phyloP scores from a whole-genome alignment of 2,888 invertebrate species.

The Phengaris alcon region DNA sequence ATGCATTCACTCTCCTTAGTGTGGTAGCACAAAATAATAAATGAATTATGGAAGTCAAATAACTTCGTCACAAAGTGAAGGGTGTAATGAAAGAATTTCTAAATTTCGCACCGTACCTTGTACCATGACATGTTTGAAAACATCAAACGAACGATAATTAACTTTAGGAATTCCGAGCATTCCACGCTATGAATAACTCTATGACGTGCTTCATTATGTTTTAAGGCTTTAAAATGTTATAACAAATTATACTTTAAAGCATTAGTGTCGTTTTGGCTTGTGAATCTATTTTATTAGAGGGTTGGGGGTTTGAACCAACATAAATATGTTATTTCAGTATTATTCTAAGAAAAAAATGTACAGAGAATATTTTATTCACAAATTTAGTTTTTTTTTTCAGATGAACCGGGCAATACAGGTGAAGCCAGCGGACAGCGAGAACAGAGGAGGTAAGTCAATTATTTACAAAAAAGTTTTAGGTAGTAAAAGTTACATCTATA shows the following conservation, averaged over 20 bases:
- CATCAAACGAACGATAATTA: conserved; percentile 51
- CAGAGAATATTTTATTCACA: no score
- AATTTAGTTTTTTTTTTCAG: conserved; percentile 82
- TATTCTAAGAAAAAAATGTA: no score
- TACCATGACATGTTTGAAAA: conserved; percentile 53
- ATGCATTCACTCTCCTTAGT: no score
- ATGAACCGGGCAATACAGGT: conserved; percentile 99
- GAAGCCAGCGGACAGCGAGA: conserved; percentile 99
- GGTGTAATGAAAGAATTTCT: neutral
- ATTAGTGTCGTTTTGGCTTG: no score
- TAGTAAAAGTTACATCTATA: neutral
- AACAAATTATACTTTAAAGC: no score
- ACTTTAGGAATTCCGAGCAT: conserved; percentile 47
- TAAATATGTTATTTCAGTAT: no score
- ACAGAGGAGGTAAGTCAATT: conserved; percentile 91
- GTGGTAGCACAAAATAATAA: no score
- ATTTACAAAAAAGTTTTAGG: conserved; percentile 4
- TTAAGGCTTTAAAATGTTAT: no score
- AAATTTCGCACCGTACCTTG: conserved; percentile 43
- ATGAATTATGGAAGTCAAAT: neutral
- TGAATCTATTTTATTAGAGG: no score
- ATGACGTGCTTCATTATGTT: neutral
- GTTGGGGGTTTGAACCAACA: no score
- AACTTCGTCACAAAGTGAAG: neutral
- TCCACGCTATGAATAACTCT: conserved; percentile 19